These are phyloP conservation scores for Poeciliopsis turneri DNA, from an alignment of 2,797 vertebrate genomes.

Conservation along the genomic window DNA sequence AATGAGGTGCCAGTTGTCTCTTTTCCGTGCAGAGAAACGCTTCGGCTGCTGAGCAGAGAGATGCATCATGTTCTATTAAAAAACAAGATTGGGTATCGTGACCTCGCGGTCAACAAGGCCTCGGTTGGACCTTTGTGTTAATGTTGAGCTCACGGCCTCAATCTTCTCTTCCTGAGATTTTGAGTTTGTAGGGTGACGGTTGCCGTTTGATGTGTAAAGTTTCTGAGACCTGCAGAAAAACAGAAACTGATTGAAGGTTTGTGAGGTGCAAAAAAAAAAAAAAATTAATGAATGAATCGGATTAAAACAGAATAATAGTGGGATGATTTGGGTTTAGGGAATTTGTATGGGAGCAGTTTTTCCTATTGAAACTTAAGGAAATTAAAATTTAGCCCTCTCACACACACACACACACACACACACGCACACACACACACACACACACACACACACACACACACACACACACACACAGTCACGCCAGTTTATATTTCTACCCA, in stretches of 20 bases:
- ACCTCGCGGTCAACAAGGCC: slow-evolving; percentile 21
- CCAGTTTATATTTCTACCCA: background rate
- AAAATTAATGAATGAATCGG: background rate
- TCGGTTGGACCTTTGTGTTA: slow-evolving; percentile 39
- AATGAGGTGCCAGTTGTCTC: slow-evolving; percentile 12
- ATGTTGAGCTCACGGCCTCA: slow-evolving; percentile 52
- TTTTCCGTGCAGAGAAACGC: slow-evolving; percentile 24
- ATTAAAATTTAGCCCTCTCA: background rate
- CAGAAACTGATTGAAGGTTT: slow-evolving; percentile 8
- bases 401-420: background rate
- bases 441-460: background rate
- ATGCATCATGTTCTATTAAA: slow-evolving; percentile 42
- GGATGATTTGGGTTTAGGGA: background rate
- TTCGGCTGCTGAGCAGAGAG: slow-evolving; percentile 36
- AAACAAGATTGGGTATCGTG: slow-evolving; percentile 51
- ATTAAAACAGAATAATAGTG: background rate
- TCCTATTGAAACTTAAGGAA: background rate
- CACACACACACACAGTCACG: no score
- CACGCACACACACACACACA: background rate
- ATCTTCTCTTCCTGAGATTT: slow-evolving; percentile 32
- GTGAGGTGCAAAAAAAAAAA: background rate
- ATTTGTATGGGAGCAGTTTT: background rate
- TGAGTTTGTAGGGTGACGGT: slow-evolving; percentile 14
- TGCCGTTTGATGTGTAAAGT: slow-evolving; percentile 31
- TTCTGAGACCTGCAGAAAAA: slow-evolving; percentile 26